Evolutionary conservation across 1,140 invertebrate species (phyloP).

Genomic region (Conus ventricosus): DNA sequence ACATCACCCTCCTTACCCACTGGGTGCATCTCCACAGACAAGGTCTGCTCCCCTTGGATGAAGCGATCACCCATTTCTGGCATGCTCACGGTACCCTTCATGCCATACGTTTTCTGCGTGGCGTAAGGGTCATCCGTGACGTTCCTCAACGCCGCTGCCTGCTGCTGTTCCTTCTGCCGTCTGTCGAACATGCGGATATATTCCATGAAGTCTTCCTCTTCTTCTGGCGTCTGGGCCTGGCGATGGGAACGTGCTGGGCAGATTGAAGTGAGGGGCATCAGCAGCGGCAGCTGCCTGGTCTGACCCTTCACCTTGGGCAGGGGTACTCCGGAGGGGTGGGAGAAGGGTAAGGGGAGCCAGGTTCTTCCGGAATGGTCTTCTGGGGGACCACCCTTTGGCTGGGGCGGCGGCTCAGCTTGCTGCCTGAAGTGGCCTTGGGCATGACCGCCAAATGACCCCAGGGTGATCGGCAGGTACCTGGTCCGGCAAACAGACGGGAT

Average conservation of each 20-base stretch:
- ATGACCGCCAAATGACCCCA: background rate
- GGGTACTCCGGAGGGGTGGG: background rate
- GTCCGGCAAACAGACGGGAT: background rate
- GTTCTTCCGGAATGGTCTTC: slow-evolving; percentile 7
- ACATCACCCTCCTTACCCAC: background rate
- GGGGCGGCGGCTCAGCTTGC: background rate
- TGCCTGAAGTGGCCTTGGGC: background rate
- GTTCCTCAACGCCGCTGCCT: background rate
- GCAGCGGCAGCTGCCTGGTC: background rate
- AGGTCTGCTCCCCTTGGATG: slow-evolving; percentile 9
- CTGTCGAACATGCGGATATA: background rate
- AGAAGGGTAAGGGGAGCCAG: background rate
- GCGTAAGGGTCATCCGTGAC: slow-evolving; percentile 28
- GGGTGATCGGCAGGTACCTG: background rate
- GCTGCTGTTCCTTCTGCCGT: background rate
- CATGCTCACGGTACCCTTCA: slow-evolving; percentile 3
- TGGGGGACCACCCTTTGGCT: background rate
- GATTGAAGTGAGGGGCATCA: background rate
- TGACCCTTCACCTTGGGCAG: background rate
- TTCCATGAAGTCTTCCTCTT: background rate
- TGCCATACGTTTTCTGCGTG: slow-evolving; percentile 37
- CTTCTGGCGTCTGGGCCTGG: background rate
- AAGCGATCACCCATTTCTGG: background rate
- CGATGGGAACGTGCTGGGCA: background rate
- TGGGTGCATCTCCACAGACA: slow-evolving; percentile 27